Base-by-base conservation (phyloP, 2,797 vertebrate species). In the Vireo griseus region DNA sequence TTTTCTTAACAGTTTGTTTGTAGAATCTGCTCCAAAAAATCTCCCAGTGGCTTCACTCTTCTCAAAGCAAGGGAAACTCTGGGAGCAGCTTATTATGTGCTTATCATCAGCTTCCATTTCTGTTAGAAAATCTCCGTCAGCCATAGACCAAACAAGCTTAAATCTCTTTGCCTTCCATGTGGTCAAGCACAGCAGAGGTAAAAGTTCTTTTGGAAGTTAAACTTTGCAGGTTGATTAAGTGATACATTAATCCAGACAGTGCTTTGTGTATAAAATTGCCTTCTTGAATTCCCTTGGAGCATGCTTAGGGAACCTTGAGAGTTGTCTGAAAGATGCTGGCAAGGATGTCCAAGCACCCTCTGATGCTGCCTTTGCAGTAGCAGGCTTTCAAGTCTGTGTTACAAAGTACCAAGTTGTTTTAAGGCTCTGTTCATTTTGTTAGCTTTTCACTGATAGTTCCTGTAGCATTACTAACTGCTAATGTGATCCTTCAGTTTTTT, bases 1-100 rank as follows among this genome's bases (percentile, higher is more conserved):
- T 82, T 90, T 85, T 94, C 76, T 54, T 66, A 92, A 86, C 79
- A 86, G 85, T 85, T 96, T 94, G 79, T 84, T 88, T 90, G 79
- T 69, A 90, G 93, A 92, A 86, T 90, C 82, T 91, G 63, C 35
- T 96, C 45, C 0, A 4, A 95, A 95, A 95, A 92, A 73, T 73
- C 82, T 88, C 59, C 10, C 81, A 73, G 35, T 37, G 10, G 0
- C 55, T 78, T 67, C 3, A 2, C 62, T 83, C 29, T 47, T 69
- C 85, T 75, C 73, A 57, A 66, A 88, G 76, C 58, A 52, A 50
- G 59, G 55, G 45, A 93, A 68, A 19, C 55, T 84, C 89, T 45
- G 42, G 50, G 66, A 91, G 51, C 47, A 37, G 58, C 65, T 95
- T 83, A 71, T 94, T 93, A 68, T 50, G 71, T 58, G 24, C 71